Base-by-base conservation (phyloP, 1,140 invertebrate species). In the Pogonomyrmex barbatus region DNA sequence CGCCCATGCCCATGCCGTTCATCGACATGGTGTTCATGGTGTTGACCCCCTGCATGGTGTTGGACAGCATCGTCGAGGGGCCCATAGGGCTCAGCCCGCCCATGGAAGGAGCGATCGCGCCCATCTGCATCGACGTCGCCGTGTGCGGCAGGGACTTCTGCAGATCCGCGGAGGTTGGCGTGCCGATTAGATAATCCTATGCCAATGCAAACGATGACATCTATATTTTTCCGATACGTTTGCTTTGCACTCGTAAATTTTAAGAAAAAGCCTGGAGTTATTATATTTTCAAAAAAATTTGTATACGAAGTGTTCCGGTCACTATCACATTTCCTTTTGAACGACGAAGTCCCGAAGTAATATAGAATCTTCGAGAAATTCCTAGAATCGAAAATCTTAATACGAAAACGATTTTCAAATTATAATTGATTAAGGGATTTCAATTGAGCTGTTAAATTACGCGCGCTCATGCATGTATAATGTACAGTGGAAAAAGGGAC, bases 111-210 rank as follows among this genome's bases (percentile, higher is more conserved):
- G 94, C 93, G 39, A 95, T 95, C 62, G 94, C 91, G 30, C 95
- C 95, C 94, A 95, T 95, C 85, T 95, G 95, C 94, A 95, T 95
- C 68, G 95, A 94, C 47, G 94, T 94, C 14, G 94, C 93, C 58
- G 94, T 95, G 67, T 95, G 95, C 8, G 94, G 94, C 42, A 95
- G 71, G 1, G 94, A 94, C 87, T 95, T 95, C 73, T 95, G 95
- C 62, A 95, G 91, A 54, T 95, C 95, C 6, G 94, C 91, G 6
- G 94, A 94, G 14, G 94, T 94, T 67, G 95, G 92, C 6, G 94
- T 93, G 4, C 94, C 93, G 63, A 95, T 94, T 68, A 95, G 89
- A 71, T 95, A 95, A 39, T 95, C 94, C 94, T 95, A n/a, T n/a
- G 89, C 17, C 62, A 78, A 24, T 0, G 24, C 81, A 90, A 33